These are phyloP conservation scores for Halocynthia aurantium DNA, from an alignment of 23 tunicate genomes.

Conservation along the genomic window DNA sequence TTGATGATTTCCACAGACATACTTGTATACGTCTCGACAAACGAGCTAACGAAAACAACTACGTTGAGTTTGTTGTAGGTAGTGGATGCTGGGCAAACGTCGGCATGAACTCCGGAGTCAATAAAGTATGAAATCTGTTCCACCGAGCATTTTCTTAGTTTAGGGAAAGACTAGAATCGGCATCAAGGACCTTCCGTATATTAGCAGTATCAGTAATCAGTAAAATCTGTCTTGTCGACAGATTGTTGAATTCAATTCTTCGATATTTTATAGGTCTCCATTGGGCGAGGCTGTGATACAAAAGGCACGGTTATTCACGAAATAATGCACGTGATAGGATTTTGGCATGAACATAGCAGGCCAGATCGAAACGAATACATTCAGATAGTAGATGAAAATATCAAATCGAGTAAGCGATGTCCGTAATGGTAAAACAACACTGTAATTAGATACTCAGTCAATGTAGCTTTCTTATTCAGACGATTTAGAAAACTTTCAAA, in stretches of 20 bases:
- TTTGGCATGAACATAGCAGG: constrained; percentile 13
- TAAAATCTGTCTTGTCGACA: too few relatives aligned
- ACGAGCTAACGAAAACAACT: not conserved
- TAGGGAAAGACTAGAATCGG: not conserved
- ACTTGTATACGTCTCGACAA: constrained; percentile 1
- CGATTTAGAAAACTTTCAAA: constrained; percentile 5
- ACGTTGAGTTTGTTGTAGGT: not conserved
- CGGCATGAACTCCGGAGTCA: constrained; percentile 2
- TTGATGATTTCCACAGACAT: not conserved
- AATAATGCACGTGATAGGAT: not conserved
- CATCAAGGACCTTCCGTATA: too few relatives aligned
- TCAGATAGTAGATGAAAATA: not conserved
- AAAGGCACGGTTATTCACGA: constrained; percentile 7
- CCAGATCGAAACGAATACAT: constrained; percentile 1
- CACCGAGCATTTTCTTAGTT: not conserved
- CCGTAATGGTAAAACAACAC: not conserved
- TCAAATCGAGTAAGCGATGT: not conserved
- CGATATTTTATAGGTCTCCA: not conserved
- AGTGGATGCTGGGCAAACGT: constrained; percentile 6
- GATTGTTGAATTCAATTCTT: too few relatives aligned
- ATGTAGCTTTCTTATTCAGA: not conserved
- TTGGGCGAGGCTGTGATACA: constrained; percentile 1
- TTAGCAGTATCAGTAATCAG: too few relatives aligned
- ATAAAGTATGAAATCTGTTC: not conserved
- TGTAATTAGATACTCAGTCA: not conserved